A percentile compares a stretch with the other conserved stretches of the same genome.
phyloP scores from a whole-genome alignment of 2,797 vertebrate species.

The Coendou prehensilis region DNA sequence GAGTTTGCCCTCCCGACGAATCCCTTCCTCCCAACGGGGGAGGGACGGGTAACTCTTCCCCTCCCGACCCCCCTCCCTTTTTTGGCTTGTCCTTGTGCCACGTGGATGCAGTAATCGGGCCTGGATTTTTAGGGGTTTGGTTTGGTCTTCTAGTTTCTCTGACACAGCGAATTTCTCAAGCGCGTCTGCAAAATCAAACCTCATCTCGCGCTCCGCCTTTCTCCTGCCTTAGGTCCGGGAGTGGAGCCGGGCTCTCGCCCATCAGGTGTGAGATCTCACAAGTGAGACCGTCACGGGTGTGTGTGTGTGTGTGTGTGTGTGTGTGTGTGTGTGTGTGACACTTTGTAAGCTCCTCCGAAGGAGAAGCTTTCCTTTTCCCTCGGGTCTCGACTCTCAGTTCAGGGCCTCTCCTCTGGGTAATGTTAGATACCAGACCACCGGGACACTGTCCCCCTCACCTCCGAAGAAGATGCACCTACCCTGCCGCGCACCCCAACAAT shows the following conservation, averaged over 20 bases:
- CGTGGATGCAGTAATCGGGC: conserved; percentile 78
- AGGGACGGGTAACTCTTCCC: conserved; percentile 50
- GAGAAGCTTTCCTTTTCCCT: neutral
- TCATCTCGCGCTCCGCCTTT: neutral
- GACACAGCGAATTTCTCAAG: conserved; percentile 69
- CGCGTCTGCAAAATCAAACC: neutral
- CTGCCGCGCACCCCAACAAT: neutral
- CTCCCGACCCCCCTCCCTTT: neutral
- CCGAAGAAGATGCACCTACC: neutral
- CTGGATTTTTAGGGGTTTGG: conserved; percentile 73
- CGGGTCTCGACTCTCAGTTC: neutral
- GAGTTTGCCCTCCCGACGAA: neutral
- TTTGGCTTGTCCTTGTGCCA: conserved; percentile 75
- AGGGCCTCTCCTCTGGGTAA: neutral
- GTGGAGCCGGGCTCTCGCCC: neutral
- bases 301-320: too few relatives aligned
- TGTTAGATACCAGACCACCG: neutral
- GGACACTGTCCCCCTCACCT: neutral
- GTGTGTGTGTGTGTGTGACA: too few relatives aligned
- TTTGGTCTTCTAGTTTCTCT: conserved; percentile 77
- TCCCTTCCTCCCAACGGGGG: conserved; percentile 67
- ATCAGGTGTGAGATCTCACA: neutral
- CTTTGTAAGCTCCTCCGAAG: neutral
- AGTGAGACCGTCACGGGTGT: neutral
- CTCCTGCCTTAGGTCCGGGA: neutral